Evolutionary conservation across 2,888 invertebrate species (phyloP).

Genomic region (Diplolepis rosae): DNA sequence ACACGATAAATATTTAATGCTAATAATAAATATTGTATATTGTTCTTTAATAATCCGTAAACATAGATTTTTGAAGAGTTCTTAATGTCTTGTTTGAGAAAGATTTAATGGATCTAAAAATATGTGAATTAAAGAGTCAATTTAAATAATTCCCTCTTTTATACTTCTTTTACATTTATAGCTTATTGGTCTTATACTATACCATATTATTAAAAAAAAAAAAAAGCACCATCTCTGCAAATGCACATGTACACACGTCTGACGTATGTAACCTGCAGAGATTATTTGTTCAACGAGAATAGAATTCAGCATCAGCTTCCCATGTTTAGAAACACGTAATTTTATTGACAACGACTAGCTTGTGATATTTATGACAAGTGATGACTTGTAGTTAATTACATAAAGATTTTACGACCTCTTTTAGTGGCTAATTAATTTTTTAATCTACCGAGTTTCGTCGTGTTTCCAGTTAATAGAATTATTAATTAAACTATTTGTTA

Average conservation of each 20-base stretch:
- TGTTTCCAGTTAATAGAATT: neutral
- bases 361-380: slow-evolving; percentile 32
- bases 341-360: slow-evolving; percentile 36
- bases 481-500: too few species aligned
- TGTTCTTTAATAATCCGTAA: slow-evolving; percentile 9
- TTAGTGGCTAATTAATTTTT: neutral
- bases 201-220: neutral
- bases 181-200: neutral
- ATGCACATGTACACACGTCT: neutral
- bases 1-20: slow-evolving; percentile 17
- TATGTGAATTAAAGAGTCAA: neutral
- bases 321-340: slow-evolving; percentile 61
- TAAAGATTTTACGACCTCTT: neutral
- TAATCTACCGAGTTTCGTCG: neutral
- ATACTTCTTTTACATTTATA: neutral
- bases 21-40: slow-evolving; percentile 9
- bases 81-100: neutral
- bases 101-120: neutral
- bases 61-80: neutral
- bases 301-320: slow-evolving; percentile 70
- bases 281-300: slow-evolving; percentile 68
- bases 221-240: neutral
- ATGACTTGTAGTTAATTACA: slow-evolving; percentile 4
- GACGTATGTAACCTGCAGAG: slow-evolving; percentile 45
- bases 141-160: neutral